Evolutionary conservation across 2,113 vertebrate genomes (phyloP).

Genomic region (Ancistrus triradiatus): DNA sequence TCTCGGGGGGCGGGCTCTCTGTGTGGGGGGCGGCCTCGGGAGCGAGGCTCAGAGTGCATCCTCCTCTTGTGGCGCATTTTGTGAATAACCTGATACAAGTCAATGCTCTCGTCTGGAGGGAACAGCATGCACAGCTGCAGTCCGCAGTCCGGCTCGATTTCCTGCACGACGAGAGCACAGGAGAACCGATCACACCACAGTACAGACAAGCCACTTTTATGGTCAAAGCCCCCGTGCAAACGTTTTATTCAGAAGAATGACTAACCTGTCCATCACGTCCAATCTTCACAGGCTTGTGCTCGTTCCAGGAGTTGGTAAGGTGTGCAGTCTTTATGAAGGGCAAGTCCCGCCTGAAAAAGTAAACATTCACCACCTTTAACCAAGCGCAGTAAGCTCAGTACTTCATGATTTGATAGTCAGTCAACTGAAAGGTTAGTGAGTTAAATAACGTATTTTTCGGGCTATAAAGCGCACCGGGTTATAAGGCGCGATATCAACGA

Average conservation of each 20-base stretch:
- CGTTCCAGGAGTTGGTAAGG: conserved; percentile 96
- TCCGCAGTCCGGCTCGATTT: conserved; percentile 91
- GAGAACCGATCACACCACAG: too few species aligned
- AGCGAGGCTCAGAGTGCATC: conserved; percentile 90
- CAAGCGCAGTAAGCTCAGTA: too few species aligned
- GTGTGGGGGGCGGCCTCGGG: conserved; percentile 84
- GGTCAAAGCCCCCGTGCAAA: too few species aligned
- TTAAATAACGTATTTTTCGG: too few species aligned
- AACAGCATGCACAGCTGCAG: conserved; percentile 94
- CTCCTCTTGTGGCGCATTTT: conserved; percentile 94
- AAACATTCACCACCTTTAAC: too few species aligned
- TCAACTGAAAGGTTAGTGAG: too few species aligned
- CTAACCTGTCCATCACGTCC: conserved; percentile 93
- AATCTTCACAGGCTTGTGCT: conserved; percentile 97
- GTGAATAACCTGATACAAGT: conserved; percentile 95
- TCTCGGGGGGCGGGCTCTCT: conserved; percentile 88
- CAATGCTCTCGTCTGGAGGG: conserved; percentile 94
- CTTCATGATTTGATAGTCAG: too few species aligned
- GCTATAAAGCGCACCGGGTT: too few species aligned
- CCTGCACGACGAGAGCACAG: conserved; percentile 75
- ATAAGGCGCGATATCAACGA: too few species aligned
- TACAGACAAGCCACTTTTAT: neutral
- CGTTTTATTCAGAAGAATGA: too few species aligned
- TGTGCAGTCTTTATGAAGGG: conserved; percentile 96
- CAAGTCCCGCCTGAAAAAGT: conserved; percentile 82